Percentiles rank a stretch among this genome's conserved stretches.
Conservation (phyloP, 2,113 vertebrate genomes). For the Phasianus colchicus region DNA sequence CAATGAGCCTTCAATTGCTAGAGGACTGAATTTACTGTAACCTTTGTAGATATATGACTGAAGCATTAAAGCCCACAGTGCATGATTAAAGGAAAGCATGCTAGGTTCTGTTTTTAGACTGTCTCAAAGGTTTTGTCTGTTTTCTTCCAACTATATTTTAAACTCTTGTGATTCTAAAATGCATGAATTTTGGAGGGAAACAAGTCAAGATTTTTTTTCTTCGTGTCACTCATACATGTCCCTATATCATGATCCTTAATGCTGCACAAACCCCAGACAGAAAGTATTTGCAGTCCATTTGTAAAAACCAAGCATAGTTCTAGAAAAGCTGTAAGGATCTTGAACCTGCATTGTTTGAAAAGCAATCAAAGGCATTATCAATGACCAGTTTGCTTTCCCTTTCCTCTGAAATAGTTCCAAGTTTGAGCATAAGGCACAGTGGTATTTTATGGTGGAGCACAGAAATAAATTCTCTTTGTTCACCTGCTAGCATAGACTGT, state of each 20-base stretch:
- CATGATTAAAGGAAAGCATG: slow-evolving; percentile 9
- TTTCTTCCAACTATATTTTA: not conserved
- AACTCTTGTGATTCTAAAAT: not conserved
- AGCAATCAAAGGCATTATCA: not conserved
- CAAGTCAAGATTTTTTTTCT: not conserved
- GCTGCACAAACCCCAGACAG: not conserved
- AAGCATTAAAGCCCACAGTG: not conserved
- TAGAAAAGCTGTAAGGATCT: not conserved
- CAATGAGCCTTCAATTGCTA: not conserved
- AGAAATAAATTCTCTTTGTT: not conserved
- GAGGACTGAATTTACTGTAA: not conserved
- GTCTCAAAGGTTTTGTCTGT: not conserved
- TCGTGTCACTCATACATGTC: not conserved
- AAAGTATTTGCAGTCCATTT: not conserved
- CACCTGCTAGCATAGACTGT: not conserved
- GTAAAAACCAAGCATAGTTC: not conserved
- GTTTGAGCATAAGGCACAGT: not conserved
- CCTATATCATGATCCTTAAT: not conserved
- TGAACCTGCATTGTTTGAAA: not conserved
- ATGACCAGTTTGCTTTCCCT: not conserved
- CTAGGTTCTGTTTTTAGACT: not conserved
- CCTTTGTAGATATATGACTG: not conserved
- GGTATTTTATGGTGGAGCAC: not conserved
- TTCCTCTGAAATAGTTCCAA: not conserved
- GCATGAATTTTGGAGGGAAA: not conserved